These are phyloP conservation scores for Xylophagus ater DNA, from an alignment of 2,888 invertebrate species.

Conservation along the genomic window DNA sequence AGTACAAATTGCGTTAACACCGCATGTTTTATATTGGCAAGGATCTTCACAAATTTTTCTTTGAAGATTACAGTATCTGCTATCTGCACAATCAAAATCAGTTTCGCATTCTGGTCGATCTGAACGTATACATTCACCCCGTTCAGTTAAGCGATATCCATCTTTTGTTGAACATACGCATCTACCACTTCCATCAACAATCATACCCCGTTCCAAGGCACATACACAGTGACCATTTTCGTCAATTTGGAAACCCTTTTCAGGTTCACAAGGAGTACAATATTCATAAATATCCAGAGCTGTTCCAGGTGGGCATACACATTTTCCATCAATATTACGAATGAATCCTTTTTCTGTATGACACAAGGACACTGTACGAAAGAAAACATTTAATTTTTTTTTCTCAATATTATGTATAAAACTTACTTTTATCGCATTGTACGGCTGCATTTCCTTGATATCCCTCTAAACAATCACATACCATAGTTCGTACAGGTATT, in stretches of 20 bases:
- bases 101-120: constrained; percentile 50
- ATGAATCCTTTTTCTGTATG: constrained; percentile 57
- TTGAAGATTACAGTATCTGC: constrained; percentile 57
- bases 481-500: constrained; percentile 73
- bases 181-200: constrained; percentile 61
- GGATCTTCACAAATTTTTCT: constrained; percentile 68
- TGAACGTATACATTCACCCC: constrained; percentile 48
- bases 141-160: constrained; percentile 50
- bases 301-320: constrained; percentile 64
- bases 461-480: constrained; percentile 76
- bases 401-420: constrained; percentile 2
- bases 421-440: constrained; percentile 69
- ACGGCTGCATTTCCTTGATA: constrained; percentile 79
- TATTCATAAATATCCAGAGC: constrained; percentile 66
- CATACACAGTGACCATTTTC: constrained; percentile 72
- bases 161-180: constrained; percentile 64
- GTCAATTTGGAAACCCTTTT: constrained; percentile 64
- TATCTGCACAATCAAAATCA: constrained; percentile 65
- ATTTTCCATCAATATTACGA: constrained; percentile 50
- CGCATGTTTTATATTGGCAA: constrained; percentile 64
- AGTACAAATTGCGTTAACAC: constrained; percentile 64
- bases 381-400: constrained; percentile 6
- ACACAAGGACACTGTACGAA: constrained; percentile 47
- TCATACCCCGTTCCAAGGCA: constrained; percentile 64
- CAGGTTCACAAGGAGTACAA: constrained; percentile 60